Percentiles rank a stretch among this genome's conserved stretches.
phyloP scores from a whole-genome alignment of 2,888 invertebrate species.

The Epicampocera succincta region DNA sequence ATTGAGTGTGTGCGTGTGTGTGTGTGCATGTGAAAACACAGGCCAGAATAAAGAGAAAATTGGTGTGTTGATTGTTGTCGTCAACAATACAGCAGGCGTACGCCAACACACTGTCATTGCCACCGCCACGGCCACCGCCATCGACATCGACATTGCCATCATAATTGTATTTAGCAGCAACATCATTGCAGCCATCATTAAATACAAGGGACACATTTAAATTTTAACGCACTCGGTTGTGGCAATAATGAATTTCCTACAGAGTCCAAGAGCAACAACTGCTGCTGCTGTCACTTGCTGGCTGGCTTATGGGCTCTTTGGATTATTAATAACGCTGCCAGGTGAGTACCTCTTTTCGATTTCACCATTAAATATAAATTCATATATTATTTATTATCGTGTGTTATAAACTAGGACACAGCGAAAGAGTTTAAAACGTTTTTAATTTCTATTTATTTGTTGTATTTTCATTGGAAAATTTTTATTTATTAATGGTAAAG shows the following conservation, averaged over 20 bases:
- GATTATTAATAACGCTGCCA: constrained; percentile 67
- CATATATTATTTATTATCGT: too few relatives aligned
- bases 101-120: neutral
- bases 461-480: too few relatives aligned
- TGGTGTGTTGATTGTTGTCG: neutral
- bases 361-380: neutral
- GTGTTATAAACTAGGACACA: too few relatives aligned
- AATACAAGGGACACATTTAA: constrained; percentile 28
- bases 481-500: too few relatives aligned
- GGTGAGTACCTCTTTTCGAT: constrained; percentile 19
- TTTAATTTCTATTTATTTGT: too few relatives aligned
- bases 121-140: neutral
- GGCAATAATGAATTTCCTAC: constrained; percentile 69
- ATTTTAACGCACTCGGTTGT: constrained; percentile 61
- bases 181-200: constrained; percentile 38
- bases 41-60: neutral
- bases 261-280: constrained; percentile 60
- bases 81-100: neutral
- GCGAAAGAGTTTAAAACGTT: too few relatives aligned
- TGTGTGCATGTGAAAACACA: neutral
- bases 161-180: constrained; percentile 28
- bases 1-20: neutral
- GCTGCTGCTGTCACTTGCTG: constrained; percentile 66
- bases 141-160: neutral
- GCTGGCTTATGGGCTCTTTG: constrained; percentile 68